Evolutionary conservation across 1,140 invertebrate species (phyloP).

Genomic region (Rhyacophila brunnea): DNA sequence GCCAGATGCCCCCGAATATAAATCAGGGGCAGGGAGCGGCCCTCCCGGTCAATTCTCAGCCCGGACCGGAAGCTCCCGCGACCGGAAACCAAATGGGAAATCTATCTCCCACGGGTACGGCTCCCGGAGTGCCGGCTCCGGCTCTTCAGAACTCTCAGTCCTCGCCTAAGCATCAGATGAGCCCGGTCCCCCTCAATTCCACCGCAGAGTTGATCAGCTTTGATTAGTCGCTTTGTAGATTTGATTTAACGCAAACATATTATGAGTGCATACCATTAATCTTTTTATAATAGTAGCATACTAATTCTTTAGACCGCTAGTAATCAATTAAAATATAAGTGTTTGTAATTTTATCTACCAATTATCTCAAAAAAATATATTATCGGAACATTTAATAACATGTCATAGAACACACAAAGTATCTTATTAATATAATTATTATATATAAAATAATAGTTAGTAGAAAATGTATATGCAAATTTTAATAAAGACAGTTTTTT

Average conservation of each 20-base stretch:
- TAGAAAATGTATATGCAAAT: not conserved
- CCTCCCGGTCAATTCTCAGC: slow-evolving; percentile 2
- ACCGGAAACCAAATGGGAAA: slow-evolving; percentile 9
- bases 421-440: too few species aligned
- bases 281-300: not conserved
- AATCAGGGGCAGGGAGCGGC: not conserved
- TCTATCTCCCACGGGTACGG: slow-evolving; percentile 13
- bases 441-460: not conserved
- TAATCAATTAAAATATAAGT: too few species aligned
- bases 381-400: too few species aligned
- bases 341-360: too few species aligned
- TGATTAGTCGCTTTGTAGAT: slow-evolving; percentile 56
- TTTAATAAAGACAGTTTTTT: not conserved
- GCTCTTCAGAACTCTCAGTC: slow-evolving; percentile 34
- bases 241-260: too few species aligned
- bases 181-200: slow-evolving; percentile 51
- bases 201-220: slow-evolving; percentile 73
- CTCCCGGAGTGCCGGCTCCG: slow-evolving; percentile 5
- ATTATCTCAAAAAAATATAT: too few species aligned
- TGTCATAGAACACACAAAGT: too few species aligned
- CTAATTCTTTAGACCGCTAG: too few species aligned
- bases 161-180: slow-evolving; percentile 44
- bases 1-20: slow-evolving; percentile 15
- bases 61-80: not conserved
- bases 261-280: not conserved